These are phyloP conservation scores for Illadopsis cleaveri DNA, from an alignment of 2,113 vertebrate genomes.

Conservation along the genomic window DNA sequence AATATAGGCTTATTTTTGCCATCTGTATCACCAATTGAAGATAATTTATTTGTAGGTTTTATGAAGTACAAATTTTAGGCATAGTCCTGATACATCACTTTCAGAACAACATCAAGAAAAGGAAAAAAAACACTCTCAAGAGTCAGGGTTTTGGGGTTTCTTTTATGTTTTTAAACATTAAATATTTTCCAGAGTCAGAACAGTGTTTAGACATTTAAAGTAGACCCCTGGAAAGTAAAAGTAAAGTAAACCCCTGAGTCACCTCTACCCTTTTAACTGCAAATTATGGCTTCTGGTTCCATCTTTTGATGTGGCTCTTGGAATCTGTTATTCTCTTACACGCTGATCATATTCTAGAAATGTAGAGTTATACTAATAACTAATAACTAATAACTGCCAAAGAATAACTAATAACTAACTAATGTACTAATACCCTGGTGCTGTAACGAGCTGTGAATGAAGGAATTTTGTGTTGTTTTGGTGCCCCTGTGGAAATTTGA, in stretches of 20 bases:
- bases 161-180: not conserved
- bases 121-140: not conserved
- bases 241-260: too few relatives aligned
- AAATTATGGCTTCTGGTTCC: not conserved
- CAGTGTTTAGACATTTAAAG: not conserved
- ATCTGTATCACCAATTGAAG: not conserved
- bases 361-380: not conserved
- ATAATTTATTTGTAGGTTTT: not conserved
- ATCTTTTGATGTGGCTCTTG: not conserved
- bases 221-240: not conserved
- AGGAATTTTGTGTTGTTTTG: not conserved
- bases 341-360: not conserved
- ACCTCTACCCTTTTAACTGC: not conserved
- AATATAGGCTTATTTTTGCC: not conserved
- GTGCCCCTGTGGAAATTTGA: fast-evolving
- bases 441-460: not conserved
- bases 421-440: not conserved
- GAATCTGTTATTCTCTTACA: not conserved
- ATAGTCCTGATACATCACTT: not conserved
- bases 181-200: not conserved
- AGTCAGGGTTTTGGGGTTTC: not conserved
- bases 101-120: not conserved
- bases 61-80: not conserved
- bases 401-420: not conserved
- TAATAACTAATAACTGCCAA: not conserved